phyloP scores from a whole-genome alignment of 1,140 invertebrate species.

The Lordiphosa clarofinis region DNA sequence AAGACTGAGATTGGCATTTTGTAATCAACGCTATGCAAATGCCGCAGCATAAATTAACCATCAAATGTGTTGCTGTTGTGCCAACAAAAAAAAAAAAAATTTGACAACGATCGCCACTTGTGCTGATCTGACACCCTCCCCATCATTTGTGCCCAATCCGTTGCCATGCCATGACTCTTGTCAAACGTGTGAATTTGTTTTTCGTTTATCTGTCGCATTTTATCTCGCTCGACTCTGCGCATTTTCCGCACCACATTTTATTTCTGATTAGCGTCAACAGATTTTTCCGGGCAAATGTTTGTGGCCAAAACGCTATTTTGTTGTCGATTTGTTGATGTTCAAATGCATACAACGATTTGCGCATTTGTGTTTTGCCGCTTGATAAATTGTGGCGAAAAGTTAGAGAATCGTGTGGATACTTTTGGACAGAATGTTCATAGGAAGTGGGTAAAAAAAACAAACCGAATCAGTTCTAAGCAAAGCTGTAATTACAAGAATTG shows the following conservation, averaged over 20 bases:
- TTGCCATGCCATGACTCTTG: constrained; percentile 2
- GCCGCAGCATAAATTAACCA: constrained; percentile 71
- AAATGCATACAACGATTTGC: constrained; percentile 1
- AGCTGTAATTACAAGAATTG: no score
- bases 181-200: constrained; percentile 26
- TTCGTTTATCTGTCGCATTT: constrained; percentile 42
- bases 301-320: constrained; percentile 28
- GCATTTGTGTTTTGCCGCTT: no score
- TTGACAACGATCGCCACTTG: constrained; percentile 52
- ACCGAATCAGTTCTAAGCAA: no score
- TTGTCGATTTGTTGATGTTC: constrained; percentile 20
- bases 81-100: constrained; percentile 6
- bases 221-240: constrained; percentile 21
- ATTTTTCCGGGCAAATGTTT: constrained; percentile 62
- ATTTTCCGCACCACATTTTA: constrained; percentile 48
- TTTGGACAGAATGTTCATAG: no score
- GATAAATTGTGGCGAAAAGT: constrained; percentile 10
- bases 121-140: constrained; percentile 64
- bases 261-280: constrained; percentile 39
- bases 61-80: constrained; percentile 32
- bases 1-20: constrained; percentile 61
- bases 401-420: no score
- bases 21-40: constrained; percentile 76
- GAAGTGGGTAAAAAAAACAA: no score
- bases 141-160: constrained; percentile 9